Evolutionary conservation across 2,113 vertebrate species (phyloP).

Genomic region (Panthera tigris): DNA sequence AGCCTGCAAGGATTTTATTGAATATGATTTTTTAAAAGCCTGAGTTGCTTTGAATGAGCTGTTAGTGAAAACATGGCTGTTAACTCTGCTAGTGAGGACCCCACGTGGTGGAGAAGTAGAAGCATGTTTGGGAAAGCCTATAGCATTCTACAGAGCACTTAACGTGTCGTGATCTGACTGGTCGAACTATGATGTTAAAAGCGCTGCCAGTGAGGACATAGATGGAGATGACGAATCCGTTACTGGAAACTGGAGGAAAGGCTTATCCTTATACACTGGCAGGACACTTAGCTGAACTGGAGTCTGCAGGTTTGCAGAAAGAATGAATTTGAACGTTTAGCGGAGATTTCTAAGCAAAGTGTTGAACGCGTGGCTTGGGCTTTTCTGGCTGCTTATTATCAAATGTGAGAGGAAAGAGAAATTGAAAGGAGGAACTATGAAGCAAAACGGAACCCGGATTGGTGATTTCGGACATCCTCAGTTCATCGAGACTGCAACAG

Average conservation of each 20-base stretch:
- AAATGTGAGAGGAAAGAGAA: slow-evolving; percentile 6
- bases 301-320: background rate
- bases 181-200: background rate
- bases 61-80: background rate
- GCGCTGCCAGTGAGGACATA: background rate
- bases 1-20: background rate
- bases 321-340: background rate
- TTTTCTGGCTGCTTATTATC: background rate
- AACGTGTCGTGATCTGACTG: background rate
- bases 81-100: background rate
- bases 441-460: background rate
- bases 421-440: background rate
- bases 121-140: background rate
- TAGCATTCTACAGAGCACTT: background rate
- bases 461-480: background rate
- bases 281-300: background rate
- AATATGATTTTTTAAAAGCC: background rate
- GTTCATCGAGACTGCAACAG: background rate
- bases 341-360: background rate
- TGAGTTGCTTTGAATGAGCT: background rate
- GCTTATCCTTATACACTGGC: background rate
- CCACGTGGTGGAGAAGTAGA: background rate
- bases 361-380: background rate
- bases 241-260: background rate
- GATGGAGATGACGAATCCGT: background rate